Conservation (phyloP, 2,888 invertebrate species). For the Candidula unifasciata region DNA sequence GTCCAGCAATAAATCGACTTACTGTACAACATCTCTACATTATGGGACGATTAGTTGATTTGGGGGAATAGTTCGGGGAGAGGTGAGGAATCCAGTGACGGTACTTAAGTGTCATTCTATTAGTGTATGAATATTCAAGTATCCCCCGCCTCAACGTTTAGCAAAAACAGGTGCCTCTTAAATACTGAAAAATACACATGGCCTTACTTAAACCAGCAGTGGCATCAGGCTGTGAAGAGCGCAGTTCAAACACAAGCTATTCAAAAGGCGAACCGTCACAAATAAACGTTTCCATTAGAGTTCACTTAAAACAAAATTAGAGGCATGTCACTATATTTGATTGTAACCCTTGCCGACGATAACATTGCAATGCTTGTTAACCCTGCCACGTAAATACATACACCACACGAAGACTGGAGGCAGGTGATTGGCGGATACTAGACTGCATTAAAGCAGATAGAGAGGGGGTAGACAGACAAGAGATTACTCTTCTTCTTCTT, state of each 20-base stretch:
- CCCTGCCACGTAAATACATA: slow-evolving; percentile 1
- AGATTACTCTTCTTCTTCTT: too few species aligned
- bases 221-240: background rate
- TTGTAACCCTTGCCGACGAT: slow-evolving; percentile 22
- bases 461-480: background rate
- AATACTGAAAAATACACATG: slow-evolving; percentile 28
- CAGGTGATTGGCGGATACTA: background rate
- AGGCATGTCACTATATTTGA: slow-evolving; percentile 42
- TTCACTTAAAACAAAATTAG: slow-evolving; percentile 17
- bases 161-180: slow-evolving; percentile 29
- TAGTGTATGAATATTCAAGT: slow-evolving; percentile 48
- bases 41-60: slow-evolving; percentile 43
- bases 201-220: slow-evolving; percentile 17
- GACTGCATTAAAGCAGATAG: background rate
- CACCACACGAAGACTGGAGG: background rate
- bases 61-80: background rate
- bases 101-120: slow-evolving; percentile 46
- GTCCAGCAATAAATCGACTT: slow-evolving; percentile 41
- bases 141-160: slow-evolving; percentile 25
- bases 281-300: slow-evolving; percentile 30
- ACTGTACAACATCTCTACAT: slow-evolving; percentile 43
- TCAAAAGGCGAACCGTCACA: slow-evolving; percentile 6
- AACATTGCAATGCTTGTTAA: slow-evolving; percentile 9
- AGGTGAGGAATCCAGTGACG: background rate
- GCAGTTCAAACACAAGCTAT: slow-evolving; percentile 34